Conservation (phyloP, 2,113 vertebrate species). For the Pseudorasbora parva region DNA sequence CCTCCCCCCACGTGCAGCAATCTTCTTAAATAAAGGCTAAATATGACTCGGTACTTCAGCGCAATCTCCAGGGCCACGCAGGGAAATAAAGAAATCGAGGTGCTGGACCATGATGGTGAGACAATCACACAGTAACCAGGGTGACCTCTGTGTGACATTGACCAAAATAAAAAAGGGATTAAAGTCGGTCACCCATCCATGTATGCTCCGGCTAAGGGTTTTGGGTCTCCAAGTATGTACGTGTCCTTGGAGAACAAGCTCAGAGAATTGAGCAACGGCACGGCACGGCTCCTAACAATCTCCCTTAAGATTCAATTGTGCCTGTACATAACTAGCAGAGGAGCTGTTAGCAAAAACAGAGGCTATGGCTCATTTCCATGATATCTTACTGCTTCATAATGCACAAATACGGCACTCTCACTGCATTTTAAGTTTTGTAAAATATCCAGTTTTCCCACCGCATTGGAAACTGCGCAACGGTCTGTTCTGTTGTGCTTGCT, state of each 20-base stretch:
- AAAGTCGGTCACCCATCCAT: conserved; percentile 58
- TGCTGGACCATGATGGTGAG: conserved; percentile 58
- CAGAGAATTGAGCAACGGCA: conserved; percentile 5
- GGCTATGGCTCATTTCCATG: background rate
- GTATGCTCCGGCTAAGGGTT: conserved; percentile 55
- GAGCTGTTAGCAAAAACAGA: conserved; percentile 20
- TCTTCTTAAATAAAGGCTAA: conserved; percentile 77
- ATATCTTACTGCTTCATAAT: background rate
- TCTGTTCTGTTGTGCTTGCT: conserved; percentile 10
- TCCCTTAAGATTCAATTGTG: conserved; percentile 23
- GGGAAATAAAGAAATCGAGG: conserved; percentile 67
- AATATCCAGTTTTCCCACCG: background rate
- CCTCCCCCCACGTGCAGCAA: conserved; percentile 59
- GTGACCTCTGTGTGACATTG: conserved; percentile 76
- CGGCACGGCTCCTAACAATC: conserved; percentile 39
- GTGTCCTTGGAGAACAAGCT: conserved; percentile 43
- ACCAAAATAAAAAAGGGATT: conserved; percentile 66
- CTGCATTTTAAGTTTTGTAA: background rate
- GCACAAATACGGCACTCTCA: background rate
- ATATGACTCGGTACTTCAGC: conserved; percentile 65
- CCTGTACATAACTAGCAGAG: conserved; percentile 10
- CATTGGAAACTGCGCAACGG: background rate
- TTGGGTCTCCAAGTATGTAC: conserved; percentile 22
- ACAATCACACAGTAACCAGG: conserved; percentile 71
- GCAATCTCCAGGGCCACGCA: conserved; percentile 68